phyloP scores from a whole-genome alignment of 2,888 invertebrate species.

The Megalurothrips usitatus region DNA sequence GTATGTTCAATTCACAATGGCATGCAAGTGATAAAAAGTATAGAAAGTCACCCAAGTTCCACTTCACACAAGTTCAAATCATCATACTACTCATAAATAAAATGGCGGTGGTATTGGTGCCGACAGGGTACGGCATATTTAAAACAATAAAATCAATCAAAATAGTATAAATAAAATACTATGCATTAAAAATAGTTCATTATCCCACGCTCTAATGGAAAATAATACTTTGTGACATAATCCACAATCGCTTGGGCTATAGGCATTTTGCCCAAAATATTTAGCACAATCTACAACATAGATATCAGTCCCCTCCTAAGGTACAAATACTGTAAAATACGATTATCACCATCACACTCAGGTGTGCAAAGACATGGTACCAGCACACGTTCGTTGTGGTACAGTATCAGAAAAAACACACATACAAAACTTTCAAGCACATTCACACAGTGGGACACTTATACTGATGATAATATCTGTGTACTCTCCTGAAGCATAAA shows the following conservation, averaged over 20 bases:
- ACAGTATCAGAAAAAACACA: too few species aligned
- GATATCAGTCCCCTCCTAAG: not conserved
- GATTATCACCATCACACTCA: constrained; percentile 2
- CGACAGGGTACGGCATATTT: not conserved
- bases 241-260: not conserved
- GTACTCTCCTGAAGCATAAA: not conserved
- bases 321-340: constrained; percentile 11
- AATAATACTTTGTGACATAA: constrained; percentile 17
- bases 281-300: not conserved
- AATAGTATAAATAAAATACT: not conserved
- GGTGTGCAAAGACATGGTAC: not conserved
- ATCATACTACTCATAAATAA: not conserved
- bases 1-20: not conserved
- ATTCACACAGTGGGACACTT: not conserved
- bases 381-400: too few species aligned
- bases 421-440: not conserved
- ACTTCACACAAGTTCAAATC: too few species aligned
- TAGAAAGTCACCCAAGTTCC: too few species aligned
- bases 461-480: not conserved
- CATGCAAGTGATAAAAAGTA: not conserved
- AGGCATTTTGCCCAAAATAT: not conserved
- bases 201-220: not conserved
- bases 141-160: not conserved
- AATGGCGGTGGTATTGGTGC: constrained; percentile 16
- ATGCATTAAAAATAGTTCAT: not conserved